Base-by-base conservation (phyloP, 2,888 invertebrate genomes). In the Mythimna ferrago region DNA sequence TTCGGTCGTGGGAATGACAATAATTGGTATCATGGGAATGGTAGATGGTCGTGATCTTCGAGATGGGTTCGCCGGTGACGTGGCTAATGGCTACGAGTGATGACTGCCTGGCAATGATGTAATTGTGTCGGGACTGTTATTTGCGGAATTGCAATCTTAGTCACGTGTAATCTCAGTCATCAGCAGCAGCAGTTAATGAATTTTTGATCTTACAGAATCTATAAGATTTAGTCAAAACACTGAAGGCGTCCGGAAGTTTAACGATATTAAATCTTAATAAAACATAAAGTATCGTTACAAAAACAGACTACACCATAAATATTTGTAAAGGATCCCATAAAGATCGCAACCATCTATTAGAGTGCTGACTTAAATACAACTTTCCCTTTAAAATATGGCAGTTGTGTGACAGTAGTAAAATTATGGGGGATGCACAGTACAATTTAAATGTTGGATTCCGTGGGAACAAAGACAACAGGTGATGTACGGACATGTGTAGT, bases 401-500 rank as follows among this genome's bases (percentile, higher is more conserved):
- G 78, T 85, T 81, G 66, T 73, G 73, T 71, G 81, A 79, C 84
- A 64, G 78, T 69, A 66, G 58, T 75, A 60, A 72, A 79, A 71
- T 78, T 68, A 83, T 81, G 65, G 80, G 73, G 85, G 79, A 72
- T 85, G 75, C 66, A 75, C n/a, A 62, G 67, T 74, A 75, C 74
- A 77, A 68, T 77, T 82, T 80, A 80, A 80, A 82, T 76, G 78
- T 80, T 82, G 82, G 83, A 82, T 88, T 89, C 87, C 92, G 92
- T 95, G 94, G 92, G 94, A 95, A 95, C 89, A 88, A 87, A 89
- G 88, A 89, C 89, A 92, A 90, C 96, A 96, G 96, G 95, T 96
- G 95, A 94, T 88, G 90, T 90, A 90, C 88, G 85, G 89, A 89
- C 93, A 94, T 93, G 93, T 93, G 92, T 87, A 89, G 94, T 94